Evolutionary conservation across 2,888 invertebrate species (phyloP), one percentile per base, ranked within the genome.

Genomic region (Hirtodrosophila duncani): DNA sequence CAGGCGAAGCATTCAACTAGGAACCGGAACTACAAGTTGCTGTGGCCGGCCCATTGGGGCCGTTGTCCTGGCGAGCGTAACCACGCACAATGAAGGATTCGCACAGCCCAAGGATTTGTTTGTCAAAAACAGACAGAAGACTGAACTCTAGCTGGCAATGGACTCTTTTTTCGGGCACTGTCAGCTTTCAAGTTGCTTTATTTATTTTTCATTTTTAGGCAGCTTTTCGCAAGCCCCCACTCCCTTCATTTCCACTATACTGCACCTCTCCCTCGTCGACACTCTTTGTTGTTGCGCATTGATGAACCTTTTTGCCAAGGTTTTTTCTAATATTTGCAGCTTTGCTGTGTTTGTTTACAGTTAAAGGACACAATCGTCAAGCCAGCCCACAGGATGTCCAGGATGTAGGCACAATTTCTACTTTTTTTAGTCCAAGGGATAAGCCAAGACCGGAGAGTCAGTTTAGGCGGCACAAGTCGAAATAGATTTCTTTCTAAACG

Each of bases 91-190:
- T 78, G 74, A 64, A 64, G 72, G 62, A 65, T 77, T 71, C 64
- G 42, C 16, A 24, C 63, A 53, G 77, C 72, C 80, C 63, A 59
- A 79, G 77, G 80, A 77, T 77, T 77, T 80, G 77, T 80, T 80
- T 77, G 75, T 80, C 72, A 77, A 62, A 77, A 67, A 62, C 80
- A 77, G 77, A 72, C 60, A 78, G n/a, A n/a, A n/a, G n/a, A n/a
- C n/a, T n/a, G n/a, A n/a, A n/a, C n/a, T n/a, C n/a, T n/a, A n/a
- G n/a, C n/a, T n/a, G n/a, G n/a, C n/a, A n/a, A n/a, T n/a, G n/a
- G n/a, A n/a, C n/a, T n/a, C n/a, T n/a, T n/a, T n/a, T n/a, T n/a
- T n/a, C n/a, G n/a, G n/a, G n/a, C n/a, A n/a, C n/a, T n/a, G n/a
- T n/a, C n/a, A n/a, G n/a, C n/a, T n/a, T n/a, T n/a, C n/a, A n/a